phyloP scores from a whole-genome alignment of 2,113 vertebrate species.

The Toxotes jaculatrix region DNA sequence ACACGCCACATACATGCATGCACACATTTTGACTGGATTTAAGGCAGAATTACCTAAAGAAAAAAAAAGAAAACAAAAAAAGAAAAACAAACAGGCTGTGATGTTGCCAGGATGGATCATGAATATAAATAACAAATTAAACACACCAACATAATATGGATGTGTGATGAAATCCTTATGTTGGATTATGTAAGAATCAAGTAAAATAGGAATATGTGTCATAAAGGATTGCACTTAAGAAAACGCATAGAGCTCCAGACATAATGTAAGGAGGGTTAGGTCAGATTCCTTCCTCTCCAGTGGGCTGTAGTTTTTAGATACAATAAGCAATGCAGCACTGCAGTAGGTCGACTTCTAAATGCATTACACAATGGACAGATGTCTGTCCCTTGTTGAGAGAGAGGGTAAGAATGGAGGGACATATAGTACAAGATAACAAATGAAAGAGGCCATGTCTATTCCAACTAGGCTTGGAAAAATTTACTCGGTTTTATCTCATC shows the following conservation, averaged over 20 bases:
- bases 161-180: not conserved
- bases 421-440: not conserved
- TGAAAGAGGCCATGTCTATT: not conserved
- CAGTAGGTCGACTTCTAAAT: constrained; percentile 42
- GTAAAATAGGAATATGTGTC: not conserved
- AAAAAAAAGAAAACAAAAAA: not conserved
- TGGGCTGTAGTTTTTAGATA: constrained; percentile 17
- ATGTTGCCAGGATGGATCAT: not conserved
- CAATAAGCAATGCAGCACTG: constrained; percentile 15
- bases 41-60: constrained; percentile 25
- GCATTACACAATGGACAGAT: constrained; percentile 67
- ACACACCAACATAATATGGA: not conserved
- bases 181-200: not conserved
- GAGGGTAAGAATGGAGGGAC: not conserved
- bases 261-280: not conserved
- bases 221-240: not conserved
- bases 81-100: not conserved
- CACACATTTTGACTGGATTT: constrained; percentile 3
- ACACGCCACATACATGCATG: constrained; percentile 19
- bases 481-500: not conserved
- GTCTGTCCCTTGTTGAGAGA: constrained; percentile 44
- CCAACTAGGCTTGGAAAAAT: not conserved
- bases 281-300: constrained; percentile 33
- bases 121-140: constrained; percentile 4
- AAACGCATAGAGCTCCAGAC: constrained; percentile 9